Percentiles rank a stretch among this genome's conserved stretches.
These are phyloP conservation scores for Dastarcus helophoroides DNA, from an alignment of 2,888 invertebrate genomes.

Conservation along the genomic window DNA sequence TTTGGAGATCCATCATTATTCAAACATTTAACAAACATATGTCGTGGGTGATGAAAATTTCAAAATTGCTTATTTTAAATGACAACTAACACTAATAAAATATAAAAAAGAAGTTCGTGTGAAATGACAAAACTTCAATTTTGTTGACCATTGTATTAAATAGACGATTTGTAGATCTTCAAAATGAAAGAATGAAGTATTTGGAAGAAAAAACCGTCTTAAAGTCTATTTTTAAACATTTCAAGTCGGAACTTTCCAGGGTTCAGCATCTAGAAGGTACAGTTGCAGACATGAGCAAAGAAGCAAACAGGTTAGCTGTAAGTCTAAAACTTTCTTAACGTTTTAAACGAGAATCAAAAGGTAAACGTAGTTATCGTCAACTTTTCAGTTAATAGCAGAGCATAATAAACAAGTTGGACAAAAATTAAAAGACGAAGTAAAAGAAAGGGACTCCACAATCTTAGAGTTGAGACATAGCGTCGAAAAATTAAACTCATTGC, in stretches of 20 bases:
- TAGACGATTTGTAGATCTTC: constrained; percentile 21
- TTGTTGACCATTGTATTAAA: no score
- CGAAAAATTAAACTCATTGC: constrained; percentile 27
- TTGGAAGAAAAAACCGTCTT: constrained; percentile 30
- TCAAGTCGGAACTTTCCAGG: constrained; percentile 27
- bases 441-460: constrained; percentile 27
- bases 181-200: constrained; percentile 28
- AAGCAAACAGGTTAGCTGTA: constrained; percentile 31
- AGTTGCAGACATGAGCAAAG: constrained; percentile 26
- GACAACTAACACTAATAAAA: no score
- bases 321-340: no score
- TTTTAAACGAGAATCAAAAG: no score
- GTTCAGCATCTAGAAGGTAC: constrained; percentile 28
- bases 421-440: constrained; percentile 28
- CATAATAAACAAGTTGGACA: constrained; percentile 32
- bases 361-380: no score
- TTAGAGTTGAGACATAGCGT: constrained; percentile 25
- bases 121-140: no score
- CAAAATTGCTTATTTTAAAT: no score
- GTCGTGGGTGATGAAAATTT: no score
- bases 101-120: no score
- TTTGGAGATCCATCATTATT: no score
- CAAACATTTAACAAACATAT: no score
- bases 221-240: constrained; percentile 28
- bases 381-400: constrained; percentile 29